Percentiles rank a stretch among this genome's conserved stretches.
These are phyloP conservation scores for Montipora foliosa DNA, from an alignment of 64 coral and sea anemone genomes.

Conservation along the genomic window DNA sequence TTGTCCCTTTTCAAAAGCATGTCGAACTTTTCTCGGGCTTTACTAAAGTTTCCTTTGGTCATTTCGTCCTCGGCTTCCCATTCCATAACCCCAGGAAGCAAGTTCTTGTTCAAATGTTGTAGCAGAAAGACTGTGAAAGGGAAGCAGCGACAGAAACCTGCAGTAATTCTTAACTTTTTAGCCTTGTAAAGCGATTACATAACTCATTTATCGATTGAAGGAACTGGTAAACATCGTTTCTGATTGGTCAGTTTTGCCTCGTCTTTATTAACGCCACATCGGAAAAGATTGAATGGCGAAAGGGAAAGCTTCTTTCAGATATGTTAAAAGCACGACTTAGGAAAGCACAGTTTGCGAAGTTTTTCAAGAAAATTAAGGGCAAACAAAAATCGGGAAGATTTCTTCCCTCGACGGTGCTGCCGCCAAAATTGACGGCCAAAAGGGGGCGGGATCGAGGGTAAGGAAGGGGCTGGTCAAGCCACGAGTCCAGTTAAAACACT, in stretches of 20 bases:
- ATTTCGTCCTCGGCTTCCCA: constrained; percentile 29
- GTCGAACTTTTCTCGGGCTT: constrained; percentile 38
- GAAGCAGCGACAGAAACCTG: neutral
- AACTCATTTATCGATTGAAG: neutral
- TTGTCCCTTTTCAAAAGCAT: constrained; percentile 4
- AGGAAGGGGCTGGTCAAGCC: neutral
- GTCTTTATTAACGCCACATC: neutral
- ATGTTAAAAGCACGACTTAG: no score
- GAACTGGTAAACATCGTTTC: neutral
- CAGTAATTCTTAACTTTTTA: neutral
- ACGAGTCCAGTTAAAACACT: no score
- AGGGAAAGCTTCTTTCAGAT: neutral
- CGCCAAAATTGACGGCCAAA: neutral
- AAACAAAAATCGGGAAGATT: neutral
- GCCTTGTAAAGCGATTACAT: neutral
- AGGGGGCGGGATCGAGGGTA: neutral
- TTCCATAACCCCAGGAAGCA: neutral
- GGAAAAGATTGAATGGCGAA: neutral
- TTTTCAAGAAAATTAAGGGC: no score
- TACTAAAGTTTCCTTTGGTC: constrained; percentile 27
- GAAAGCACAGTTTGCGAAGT: neutral
- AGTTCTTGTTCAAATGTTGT: neutral
- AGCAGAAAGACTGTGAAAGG: neutral
- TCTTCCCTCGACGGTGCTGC: neutral
- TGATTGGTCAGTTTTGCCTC: constrained; percentile 5